Evolutionary conservation across 2,113 vertebrate species (phyloP), one percentile per base, ranked within the genome.

Genomic region (Hippotragus niger): DNA sequence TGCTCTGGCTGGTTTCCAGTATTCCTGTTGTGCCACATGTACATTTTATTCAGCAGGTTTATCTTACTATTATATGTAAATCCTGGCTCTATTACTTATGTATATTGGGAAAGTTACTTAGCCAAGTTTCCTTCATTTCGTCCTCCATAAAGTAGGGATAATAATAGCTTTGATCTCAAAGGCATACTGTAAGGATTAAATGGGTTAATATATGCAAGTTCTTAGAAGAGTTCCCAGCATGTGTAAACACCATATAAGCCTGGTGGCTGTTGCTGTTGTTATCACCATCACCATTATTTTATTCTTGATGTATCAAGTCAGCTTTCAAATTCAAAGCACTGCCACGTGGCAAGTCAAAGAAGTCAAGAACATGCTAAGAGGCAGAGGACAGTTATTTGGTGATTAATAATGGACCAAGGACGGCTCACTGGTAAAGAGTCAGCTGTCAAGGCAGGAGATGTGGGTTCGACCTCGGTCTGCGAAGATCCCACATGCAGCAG

Each of bases 61-160:
- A 40, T 67, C 94, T 96, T 36, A 29, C 14, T 95, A 36, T 89
- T 92, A 33, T 40, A 78, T 62, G 87, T 93, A 93, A 93, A 91
- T 25, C 40, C 52, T 88, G 29, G 11, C n/a, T 23, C 62, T 76
- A 27, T 91, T 50, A 93, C 17, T 82, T 97, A 45, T 43, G 45
- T 92, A 4, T 92, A 55, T 27, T 36, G 62, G 60, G 29, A 10
- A 82, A 90, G 31, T 93, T 86, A 95, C 45, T 96, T 94, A 71
- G 83, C 23, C 31, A 33, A 7, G 4, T n/a, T 71, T 55, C 88
- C 84, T 97, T 88, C 53, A 21, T 57, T 86, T 95, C 53, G 14
- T 93, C 84, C 55, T 78, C 55, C 57, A 43, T 91, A 91, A 93
- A 90, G 88, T 83, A 13, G 25, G 43, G 7, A 52, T 92, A 67